Evolutionary conservation across 1,140 invertebrate genomes (phyloP), one percentile per base, ranked within the genome.

Genomic region (Papilio polytes): DNA sequence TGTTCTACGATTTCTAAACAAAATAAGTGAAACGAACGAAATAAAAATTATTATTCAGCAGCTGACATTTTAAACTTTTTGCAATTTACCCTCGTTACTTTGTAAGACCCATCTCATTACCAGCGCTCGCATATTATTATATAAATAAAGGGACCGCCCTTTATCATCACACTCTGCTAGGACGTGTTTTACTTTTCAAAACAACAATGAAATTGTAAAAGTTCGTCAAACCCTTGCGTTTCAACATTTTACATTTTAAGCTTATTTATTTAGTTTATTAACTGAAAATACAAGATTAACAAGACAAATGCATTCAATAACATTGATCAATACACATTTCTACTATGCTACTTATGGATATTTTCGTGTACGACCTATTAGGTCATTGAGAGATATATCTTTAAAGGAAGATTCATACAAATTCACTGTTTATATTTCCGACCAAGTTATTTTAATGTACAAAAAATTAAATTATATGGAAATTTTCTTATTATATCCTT

Each of bases 31-130:
- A 15, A 36, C 7, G 13, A 6, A 15, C 63, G 4, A 70, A 70
- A 70, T 31, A 70, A 31, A 13, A 70, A 36, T 31, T 31, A 15
- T 36, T 4, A 12, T 36, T 36, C 63, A 15, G 1, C 12, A 26
- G 22, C 26, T 70, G 6, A 7, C 12, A 15, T 70, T 31, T 31
- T 31, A 70, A 70, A 63, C 59, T 31, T 70, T 70, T 70, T 36
- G 13, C 26, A 70, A 70, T 70, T 70, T 70, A 70, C 63, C 63
- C 63, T 70, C 26, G 63, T 70, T 70, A 70, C 63, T 70, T 70
- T 70, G 63, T 70, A 15, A 70, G 63, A 15, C 63, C 63, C 63
- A 70, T 70, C 63, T 70, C 63, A 70, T 70, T 70, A 70, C 63
- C 63, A 70, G 22, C 26, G 26, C 63, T 70, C 63, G 26, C 63